Evolutionary conservation across 2,797 vertebrate genomes (phyloP).

Genomic region (Phoebastria nigripes): DNA sequence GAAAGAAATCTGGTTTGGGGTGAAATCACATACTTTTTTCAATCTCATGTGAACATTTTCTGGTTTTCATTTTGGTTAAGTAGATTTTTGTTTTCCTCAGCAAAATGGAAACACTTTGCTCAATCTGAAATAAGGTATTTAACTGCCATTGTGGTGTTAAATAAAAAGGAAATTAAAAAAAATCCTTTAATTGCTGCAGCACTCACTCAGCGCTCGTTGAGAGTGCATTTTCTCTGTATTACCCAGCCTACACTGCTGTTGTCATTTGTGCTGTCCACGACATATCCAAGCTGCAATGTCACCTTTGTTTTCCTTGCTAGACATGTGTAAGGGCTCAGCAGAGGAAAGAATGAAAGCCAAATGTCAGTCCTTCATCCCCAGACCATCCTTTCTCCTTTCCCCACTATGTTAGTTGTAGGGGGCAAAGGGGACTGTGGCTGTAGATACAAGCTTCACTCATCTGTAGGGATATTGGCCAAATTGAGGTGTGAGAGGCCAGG

Average conservation of each 20-base stretch:
- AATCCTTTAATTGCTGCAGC: neutral
- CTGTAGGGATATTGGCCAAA: neutral
- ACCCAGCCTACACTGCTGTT: neutral
- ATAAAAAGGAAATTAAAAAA: neutral
- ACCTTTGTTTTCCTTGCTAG: neutral
- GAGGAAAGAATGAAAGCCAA: neutral
- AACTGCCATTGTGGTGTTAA: neutral
- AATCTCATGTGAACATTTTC: slow-evolving; percentile 4
- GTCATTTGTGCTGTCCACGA: neutral
- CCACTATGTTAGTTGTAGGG: neutral
- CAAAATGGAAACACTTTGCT: neutral
- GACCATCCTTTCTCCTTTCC: neutral
- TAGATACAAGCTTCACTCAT: neutral
- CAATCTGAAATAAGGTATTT: neutral
- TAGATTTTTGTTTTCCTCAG: slow-evolving; percentile 12
- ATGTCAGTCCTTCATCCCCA: neutral
- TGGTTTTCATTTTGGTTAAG: neutral
- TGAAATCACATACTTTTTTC: slow-evolving; percentile 14
- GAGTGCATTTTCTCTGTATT: neutral
- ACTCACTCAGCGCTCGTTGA: neutral
- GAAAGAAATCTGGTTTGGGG: slow-evolving; percentile 19
- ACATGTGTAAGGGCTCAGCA: neutral
- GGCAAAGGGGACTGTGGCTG: neutral
- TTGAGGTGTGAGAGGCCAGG: neutral
- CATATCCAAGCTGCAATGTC: neutral